Evolutionary conservation across 2,888 invertebrate species (phyloP).

Genomic region (Digitonthophagus gazella): DNA sequence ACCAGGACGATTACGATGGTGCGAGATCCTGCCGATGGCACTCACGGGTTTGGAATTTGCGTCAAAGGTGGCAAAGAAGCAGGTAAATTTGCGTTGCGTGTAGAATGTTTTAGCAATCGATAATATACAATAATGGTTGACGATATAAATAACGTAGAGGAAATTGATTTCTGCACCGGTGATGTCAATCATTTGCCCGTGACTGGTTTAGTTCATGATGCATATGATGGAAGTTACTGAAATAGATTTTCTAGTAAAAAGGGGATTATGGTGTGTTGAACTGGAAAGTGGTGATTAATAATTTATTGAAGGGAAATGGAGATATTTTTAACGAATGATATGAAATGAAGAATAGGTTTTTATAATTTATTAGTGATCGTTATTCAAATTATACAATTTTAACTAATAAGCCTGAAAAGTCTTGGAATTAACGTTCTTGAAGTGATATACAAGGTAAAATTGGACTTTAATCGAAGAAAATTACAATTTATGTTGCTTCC

Average conservation of each 20-base stretch:
- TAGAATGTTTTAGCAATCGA: background rate
- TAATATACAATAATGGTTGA: background rate
- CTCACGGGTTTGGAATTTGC: conserved; percentile 86
- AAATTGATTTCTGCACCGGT: background rate
- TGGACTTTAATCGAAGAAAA: too few relatives aligned
- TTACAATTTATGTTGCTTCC: too few relatives aligned
- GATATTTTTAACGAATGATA: too few relatives aligned
- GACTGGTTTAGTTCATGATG: background rate
- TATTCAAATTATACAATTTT: too few relatives aligned
- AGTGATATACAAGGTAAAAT: too few relatives aligned
- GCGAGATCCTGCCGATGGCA: conserved; percentile 74
- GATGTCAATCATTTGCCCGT: background rate
- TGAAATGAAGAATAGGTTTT: too few relatives aligned
- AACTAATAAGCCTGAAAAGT: too few relatives aligned
- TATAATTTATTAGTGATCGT: too few relatives aligned
- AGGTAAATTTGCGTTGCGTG: conserved; percentile 53
- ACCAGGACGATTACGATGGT: conserved; percentile 85
- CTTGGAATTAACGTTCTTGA: too few relatives aligned
- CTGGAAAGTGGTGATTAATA: too few relatives aligned
- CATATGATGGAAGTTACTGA: background rate
- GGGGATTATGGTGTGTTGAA: too few relatives aligned
- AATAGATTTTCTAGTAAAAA: background rate
- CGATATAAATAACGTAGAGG: background rate
- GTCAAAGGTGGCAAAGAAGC: conserved; percentile 90
- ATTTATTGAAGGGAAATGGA: too few relatives aligned